Conservation (phyloP, 2,113 vertebrate species). For the Pelodiscus sinensis region DNA sequence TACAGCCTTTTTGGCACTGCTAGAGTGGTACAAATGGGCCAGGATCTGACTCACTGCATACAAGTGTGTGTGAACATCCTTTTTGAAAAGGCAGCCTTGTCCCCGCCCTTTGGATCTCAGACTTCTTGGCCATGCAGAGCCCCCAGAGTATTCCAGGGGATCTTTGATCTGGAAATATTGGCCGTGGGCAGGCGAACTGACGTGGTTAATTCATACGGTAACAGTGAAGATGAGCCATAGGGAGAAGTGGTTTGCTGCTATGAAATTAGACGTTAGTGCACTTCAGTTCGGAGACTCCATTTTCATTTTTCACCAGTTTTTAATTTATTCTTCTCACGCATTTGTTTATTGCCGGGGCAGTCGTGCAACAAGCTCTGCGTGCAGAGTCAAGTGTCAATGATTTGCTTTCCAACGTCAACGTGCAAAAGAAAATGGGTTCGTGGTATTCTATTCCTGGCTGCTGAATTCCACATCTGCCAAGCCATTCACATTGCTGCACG, state of each 20-base stretch:
- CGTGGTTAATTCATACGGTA: constrained; percentile 34
- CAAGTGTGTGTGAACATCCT: not conserved
- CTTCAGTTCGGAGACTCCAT: constrained; percentile 4
- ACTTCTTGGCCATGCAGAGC: not conserved
- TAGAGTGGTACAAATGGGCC: not conserved
- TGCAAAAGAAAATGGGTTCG: constrained; percentile 20
- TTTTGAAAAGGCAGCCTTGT: not conserved
- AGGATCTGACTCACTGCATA: not conserved
- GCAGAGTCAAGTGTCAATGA: constrained; percentile 38
- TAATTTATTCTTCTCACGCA: constrained; percentile 45
- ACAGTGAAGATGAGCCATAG: constrained; percentile 10
- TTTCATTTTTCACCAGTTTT: constrained; percentile 28
- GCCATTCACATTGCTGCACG: constrained; percentile 12
- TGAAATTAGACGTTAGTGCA: constrained; percentile 34
- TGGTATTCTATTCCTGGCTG: constrained; percentile 41
- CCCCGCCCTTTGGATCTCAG: not conserved
- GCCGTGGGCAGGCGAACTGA: not conserved
- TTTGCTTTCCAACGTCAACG: constrained; percentile 60
- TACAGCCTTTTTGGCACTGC: not conserved
- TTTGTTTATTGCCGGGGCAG: constrained; percentile 39
- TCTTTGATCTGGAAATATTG: not conserved
- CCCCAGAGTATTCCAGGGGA: not conserved
- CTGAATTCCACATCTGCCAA: constrained; percentile 46
- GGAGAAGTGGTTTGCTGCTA: constrained; percentile 47
- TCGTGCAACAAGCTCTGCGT: constrained; percentile 41